phyloP scores from a whole-genome alignment of 2,113 vertebrate genomes.

The Phylloscopus whistleri region DNA sequence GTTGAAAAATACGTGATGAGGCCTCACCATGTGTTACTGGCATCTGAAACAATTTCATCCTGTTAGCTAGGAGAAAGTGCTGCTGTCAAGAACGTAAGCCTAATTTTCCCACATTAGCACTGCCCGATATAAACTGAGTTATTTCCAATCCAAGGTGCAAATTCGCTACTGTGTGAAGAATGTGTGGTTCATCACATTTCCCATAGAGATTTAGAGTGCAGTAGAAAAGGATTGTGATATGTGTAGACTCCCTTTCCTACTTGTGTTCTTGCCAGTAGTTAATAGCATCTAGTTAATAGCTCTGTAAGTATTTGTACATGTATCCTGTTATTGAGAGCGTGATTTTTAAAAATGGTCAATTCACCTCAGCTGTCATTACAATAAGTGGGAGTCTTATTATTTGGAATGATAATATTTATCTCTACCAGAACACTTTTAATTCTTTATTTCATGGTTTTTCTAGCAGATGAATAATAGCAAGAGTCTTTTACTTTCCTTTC shows the following conservation, averaged over 20 bases:
- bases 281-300: neutral
- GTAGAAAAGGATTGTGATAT: neutral
- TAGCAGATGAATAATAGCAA: neutral
- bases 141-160: conserved; percentile 17
- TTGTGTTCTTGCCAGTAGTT: neutral
- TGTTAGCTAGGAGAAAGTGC: conserved; percentile 8
- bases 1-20: conserved; percentile 29
- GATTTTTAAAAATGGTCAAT: neutral
- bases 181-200: neutral
- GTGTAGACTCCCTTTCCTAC: neutral
- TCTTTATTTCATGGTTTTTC: neutral
- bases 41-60: conserved; percentile 39
- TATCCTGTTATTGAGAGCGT: rapidly evolving
- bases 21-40: conserved; percentile 25
- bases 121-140: neutral
- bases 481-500: neutral
- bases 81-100: neutral
- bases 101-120: conserved; percentile 9
- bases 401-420: neutral
- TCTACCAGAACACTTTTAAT: neutral
- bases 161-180: neutral
- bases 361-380: neutral
- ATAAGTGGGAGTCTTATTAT: neutral
- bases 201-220: neutral
- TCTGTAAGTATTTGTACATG: neutral